Evolutionary conservation across 2,797 vertebrate species (phyloP).

Genomic region (Ficedula albicollis): DNA sequence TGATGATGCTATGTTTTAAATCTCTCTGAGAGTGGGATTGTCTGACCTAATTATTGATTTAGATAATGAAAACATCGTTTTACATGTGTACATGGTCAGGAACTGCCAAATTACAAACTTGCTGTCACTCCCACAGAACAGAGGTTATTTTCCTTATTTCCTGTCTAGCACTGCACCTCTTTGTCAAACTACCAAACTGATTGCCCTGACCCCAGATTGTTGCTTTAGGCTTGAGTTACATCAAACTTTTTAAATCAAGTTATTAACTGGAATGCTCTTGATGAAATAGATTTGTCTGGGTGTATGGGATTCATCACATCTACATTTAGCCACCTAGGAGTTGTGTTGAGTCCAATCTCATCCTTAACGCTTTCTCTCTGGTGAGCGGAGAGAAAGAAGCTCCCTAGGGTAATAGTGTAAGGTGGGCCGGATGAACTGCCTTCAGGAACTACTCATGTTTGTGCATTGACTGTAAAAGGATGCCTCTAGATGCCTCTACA

Average conservation of each 20-base stretch:
- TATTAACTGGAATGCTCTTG: neutral
- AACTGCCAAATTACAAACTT: neutral
- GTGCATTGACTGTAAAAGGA: neutral
- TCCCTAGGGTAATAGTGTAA: neutral
- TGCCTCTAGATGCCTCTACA: neutral
- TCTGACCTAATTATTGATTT: neutral
- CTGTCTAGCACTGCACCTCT: neutral
- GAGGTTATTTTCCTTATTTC: neutral
- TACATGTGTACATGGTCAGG: neutral
- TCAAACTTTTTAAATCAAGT: neutral
- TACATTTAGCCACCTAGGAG: neutral
- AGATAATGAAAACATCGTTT: neutral
- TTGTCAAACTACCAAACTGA: neutral
- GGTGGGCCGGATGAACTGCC: neutral
- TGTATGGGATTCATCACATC: neutral
- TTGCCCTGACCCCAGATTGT: neutral
- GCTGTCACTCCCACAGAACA: neutral
- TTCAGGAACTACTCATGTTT: neutral
- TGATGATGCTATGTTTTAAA: neutral
- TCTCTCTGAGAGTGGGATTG: neutral
- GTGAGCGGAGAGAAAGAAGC: neutral
- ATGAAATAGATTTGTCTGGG: neutral
- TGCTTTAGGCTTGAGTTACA: neutral
- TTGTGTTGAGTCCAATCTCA: neutral
- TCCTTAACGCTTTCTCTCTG: neutral